These are phyloP conservation scores for Tetrapedia diversipes DNA, from an alignment of 2,888 invertebrate species.

Conservation along the genomic window DNA sequence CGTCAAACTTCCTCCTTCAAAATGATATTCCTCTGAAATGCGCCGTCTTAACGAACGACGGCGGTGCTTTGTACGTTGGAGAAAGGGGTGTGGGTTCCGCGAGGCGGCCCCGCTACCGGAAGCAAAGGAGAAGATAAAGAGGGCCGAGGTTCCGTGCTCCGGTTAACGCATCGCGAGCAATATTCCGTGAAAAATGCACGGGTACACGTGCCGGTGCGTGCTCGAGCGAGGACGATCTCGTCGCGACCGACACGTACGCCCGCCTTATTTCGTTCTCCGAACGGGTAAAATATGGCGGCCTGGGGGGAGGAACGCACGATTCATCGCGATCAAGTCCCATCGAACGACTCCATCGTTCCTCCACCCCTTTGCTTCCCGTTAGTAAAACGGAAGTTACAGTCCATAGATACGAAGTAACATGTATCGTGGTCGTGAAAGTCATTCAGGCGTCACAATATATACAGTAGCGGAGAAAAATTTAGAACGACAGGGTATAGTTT, in stretches of 20 bases:
- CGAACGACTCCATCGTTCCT: not conserved
- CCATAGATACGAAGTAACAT: too few species aligned
- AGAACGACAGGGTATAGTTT: too few species aligned
- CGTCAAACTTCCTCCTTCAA: not conserved
- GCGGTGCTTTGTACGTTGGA: not conserved
- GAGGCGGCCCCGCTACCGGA: not conserved
- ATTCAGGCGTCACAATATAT: too few species aligned
- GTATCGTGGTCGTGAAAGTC: too few species aligned
- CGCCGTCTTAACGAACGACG: not conserved
- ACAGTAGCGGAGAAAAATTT: too few species aligned
- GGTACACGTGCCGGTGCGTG: slow-evolving; percentile 2
- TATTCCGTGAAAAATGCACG: slow-evolving; percentile 8
- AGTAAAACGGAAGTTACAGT: too few species aligned
- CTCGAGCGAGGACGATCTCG: not conserved
- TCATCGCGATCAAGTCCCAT: not conserved
- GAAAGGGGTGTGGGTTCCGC: not conserved
- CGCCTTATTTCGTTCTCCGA: not conserved
- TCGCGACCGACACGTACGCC: slow-evolving; percentile 1
- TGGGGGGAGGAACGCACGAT: slow-evolving; percentile 1
- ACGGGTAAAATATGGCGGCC: not conserved
- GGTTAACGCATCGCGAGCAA: slow-evolving; percentile 12
- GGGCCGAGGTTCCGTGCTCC: not conserved
- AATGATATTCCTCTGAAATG: not conserved
- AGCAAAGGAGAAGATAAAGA: not conserved
- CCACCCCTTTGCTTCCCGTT: not conserved